Percentiles rank a stretch among this genome's conserved stretches.
Evolutionary conservation across 2,888 invertebrate species (phyloP).

Genomic region (Pollenia angustigena): DNA sequence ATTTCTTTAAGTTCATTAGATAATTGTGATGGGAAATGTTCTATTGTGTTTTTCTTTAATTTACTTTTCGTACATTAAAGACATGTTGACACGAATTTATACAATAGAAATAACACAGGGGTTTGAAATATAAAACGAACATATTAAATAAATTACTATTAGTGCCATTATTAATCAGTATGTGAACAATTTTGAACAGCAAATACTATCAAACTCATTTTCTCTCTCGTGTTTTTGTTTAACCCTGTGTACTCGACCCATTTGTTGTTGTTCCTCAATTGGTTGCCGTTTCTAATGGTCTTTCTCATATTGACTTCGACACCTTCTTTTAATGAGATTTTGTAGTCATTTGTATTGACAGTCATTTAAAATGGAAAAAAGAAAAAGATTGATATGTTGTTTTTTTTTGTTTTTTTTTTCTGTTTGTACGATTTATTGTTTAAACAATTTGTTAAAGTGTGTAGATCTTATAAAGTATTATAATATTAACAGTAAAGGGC

Average conservation of each 20-base stretch:
- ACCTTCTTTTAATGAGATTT: conserved; percentile 8
- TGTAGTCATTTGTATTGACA: neutral
- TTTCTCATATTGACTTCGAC: conserved; percentile 18
- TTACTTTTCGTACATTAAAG: neutral
- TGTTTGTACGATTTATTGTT: conserved; percentile 15
- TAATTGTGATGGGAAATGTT: neutral
- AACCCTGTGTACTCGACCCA: neutral
- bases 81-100: neutral
- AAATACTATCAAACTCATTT: neutral
- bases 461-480: no score
- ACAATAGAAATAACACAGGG: neutral
- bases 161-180: conserved; percentile 48
- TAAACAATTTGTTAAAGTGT: conserved; percentile 9
- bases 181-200: conserved; percentile 17
- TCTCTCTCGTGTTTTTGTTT: neutral
- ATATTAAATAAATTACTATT: conserved; percentile 47
- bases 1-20: neutral
- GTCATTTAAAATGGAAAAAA: neutral
- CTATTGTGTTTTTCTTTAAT: neutral
- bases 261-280: neutral
- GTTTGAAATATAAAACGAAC: neutral
- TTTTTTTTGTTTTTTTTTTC: no score
- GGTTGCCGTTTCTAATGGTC: conserved; percentile 3
- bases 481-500: no score
- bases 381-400: conserved; percentile 12